These are phyloP conservation scores for Urechis unicinctus DNA, from an alignment of 2,888 invertebrate genomes.

Conservation along the genomic window DNA sequence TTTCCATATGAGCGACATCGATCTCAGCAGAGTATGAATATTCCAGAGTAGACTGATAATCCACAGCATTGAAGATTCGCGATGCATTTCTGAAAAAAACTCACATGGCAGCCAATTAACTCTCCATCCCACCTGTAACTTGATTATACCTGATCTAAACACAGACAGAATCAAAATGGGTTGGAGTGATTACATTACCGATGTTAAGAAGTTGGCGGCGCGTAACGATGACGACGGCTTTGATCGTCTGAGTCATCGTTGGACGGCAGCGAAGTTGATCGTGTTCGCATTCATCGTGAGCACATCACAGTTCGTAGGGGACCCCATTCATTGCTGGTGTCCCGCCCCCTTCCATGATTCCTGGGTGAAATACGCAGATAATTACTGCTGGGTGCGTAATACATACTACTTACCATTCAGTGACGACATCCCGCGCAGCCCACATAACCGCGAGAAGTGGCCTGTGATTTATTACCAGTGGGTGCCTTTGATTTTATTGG, in stretches of 20 bases:
- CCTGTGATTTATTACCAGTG: constrained; percentile 38
- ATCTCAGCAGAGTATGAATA: too few relatives aligned
- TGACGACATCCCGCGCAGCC: constrained; percentile 27
- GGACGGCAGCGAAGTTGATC: constrained; percentile 43
- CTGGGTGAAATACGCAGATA: constrained; percentile 19
- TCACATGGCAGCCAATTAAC: too few relatives aligned
- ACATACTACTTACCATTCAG: constrained; percentile 23
- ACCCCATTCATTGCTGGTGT: constrained; percentile 50
- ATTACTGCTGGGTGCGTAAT: constrained; percentile 20
- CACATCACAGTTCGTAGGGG: constrained; percentile 46
- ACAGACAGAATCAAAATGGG: too few relatives aligned
- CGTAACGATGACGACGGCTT: constrained; percentile 48
- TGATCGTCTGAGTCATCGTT: constrained; percentile 46
- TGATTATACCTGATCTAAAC: too few relatives aligned
- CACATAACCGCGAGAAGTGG: background rate
- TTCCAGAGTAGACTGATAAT: too few relatives aligned
- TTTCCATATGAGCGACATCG: too few relatives aligned
- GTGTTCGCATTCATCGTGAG: constrained; percentile 46
- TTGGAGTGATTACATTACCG: background rate
- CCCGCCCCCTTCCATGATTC: constrained; percentile 17
- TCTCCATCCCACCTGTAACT: too few relatives aligned
- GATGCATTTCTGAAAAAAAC: too few relatives aligned
- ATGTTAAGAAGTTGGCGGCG: background rate
- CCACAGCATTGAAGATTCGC: too few relatives aligned
- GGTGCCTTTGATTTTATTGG: constrained; percentile 52